Conservation (phyloP, 2,113 vertebrate species). For the Athene noctua region DNA sequence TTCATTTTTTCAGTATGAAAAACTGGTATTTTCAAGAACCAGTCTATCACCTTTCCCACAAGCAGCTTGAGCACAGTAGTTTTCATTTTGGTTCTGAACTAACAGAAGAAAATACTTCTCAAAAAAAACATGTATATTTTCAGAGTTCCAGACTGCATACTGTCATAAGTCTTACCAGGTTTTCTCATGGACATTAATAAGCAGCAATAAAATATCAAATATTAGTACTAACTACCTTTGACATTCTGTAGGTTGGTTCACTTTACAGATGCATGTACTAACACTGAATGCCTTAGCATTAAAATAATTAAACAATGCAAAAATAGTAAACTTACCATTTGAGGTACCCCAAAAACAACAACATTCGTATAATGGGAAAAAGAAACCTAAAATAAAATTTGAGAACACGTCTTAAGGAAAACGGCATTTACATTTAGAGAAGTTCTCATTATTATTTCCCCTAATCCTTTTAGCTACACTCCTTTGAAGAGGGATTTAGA, state of each 20-base stretch:
- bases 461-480: neutral
- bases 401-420: neutral
- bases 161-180: neutral
- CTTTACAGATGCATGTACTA: neutral
- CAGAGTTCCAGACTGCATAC: neutral
- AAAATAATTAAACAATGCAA: neutral
- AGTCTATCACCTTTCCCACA: neutral
- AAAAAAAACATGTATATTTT: neutral
- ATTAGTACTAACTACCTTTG: neutral
- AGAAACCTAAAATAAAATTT: conserved; percentile 78
- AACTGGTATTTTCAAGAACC: neutral
- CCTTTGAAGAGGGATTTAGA: neutral
- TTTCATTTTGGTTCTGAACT: neutral
- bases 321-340: conserved; percentile 85
- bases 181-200: neutral
- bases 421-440: neutral
- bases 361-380: conserved; percentile 88
- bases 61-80: neutral
- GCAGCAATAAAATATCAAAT: neutral
- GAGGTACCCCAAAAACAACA: conserved; percentile 94
- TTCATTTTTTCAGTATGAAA: neutral
- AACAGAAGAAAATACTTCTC: neutral
- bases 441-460: neutral
- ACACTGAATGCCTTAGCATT: neutral
- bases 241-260: neutral